Base-by-base conservation (phyloP, 2,113 vertebrate species). In the Rostratula benghalensis region DNA sequence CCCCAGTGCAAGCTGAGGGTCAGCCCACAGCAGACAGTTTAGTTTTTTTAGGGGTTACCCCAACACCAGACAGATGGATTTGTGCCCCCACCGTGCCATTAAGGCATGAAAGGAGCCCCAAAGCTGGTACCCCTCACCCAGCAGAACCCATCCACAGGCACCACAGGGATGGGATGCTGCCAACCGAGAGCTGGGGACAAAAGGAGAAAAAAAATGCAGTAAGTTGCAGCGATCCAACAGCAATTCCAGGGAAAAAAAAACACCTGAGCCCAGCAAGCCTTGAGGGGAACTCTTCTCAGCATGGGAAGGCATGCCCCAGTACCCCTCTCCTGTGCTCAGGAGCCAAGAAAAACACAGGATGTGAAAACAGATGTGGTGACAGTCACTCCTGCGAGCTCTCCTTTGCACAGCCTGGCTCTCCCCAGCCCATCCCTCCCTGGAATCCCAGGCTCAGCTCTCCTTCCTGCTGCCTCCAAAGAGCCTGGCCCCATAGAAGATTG, bases 401-500 rank as follows among this genome's bases (percentile, higher is more conserved):
- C 76, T 61, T 6, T 21, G n/a, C 87, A 33, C 50, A 78, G 4
- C 23, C 81, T 61, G 37, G 51, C 45, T 33, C 73, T 78, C 8
- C 76, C n/a, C 53, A 12, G 23, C 64, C 33, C 37, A 14, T 17
- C 65, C 77, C 59, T 6, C 27, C 4, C 0, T 1, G 2, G 46
- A 17, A 75, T 24, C 39, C 56, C 22, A 0, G 31, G 7, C 56
- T 48, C 54, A 20, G 50, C 12, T 59, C 28, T 33, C 31, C 61
- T 56, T 15, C 19, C 19, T 3, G 46, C 11, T 11, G 43, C 6
- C 30, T 43, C 41, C 28, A 41, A 70, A 71, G 81, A 24, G 20
- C 18, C 21, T 13, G 24, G 27, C 30, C 39, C 46, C 0, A 0
- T 0, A 57, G 30, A 21, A 59, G 14, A 39, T 4, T 17, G 18